A percentile compares a stretch with the other conserved stretches of the same genome.
Evolutionary conservation across 2,113 vertebrate genomes (phyloP).

Genomic region (Dryoscopus gambensis): DNA sequence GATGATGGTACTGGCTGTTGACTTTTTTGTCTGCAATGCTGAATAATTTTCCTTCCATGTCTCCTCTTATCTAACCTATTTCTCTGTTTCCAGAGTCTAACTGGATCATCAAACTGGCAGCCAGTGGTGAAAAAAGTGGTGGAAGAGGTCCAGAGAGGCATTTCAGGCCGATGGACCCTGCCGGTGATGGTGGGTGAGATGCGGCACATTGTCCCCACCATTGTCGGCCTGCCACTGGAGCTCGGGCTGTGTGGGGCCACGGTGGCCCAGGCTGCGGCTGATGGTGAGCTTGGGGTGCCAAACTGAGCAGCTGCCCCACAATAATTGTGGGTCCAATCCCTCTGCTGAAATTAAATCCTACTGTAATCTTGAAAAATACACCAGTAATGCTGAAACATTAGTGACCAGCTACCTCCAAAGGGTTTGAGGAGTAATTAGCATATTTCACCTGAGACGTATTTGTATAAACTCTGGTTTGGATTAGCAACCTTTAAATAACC

Average conservation of each 20-base stretch:
- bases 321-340: background rate
- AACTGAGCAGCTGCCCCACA: background rate
- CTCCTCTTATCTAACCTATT: background rate
- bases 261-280: constrained; percentile 48
- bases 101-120: constrained; percentile 12
- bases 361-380: background rate
- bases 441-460: background rate
- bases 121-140: constrained; percentile 18
- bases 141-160: constrained; percentile 55
- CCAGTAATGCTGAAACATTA: background rate
- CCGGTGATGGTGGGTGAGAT: constrained; percentile 69
- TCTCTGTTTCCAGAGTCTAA: constrained; percentile 45
- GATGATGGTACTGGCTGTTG: constrained; percentile 66
- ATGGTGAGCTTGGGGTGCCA: constrained; percentile 29
- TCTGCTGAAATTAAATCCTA: background rate
- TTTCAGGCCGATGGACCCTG: constrained; percentile 47
- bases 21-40: background rate
- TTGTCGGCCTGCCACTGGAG: constrained; percentile 78
- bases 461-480: background rate
- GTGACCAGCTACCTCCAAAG: background rate
- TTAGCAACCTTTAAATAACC: background rate
- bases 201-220: constrained; percentile 73
- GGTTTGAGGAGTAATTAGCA: background rate
- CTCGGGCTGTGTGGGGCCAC: constrained; percentile 59
- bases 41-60: background rate